Base-by-base conservation (phyloP, 2,797 vertebrate species). In the Momotus momota region DNA sequence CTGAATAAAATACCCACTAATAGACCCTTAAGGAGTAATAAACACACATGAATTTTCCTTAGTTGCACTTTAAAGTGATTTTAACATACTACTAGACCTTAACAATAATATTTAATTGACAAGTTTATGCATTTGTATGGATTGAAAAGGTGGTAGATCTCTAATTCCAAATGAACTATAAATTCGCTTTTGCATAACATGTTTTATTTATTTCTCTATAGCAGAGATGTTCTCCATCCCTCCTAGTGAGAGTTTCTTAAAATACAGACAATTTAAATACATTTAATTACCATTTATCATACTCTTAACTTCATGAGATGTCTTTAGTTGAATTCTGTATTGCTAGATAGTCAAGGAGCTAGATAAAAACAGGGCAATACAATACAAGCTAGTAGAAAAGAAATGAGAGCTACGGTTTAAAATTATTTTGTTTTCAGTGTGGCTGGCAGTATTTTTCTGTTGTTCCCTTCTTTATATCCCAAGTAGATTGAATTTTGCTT, bases 91-190 rank as follows among this genome's bases (percentile, higher is more conserved):
- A 98, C 98, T 98, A 98, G 98, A 97, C 98, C 98, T 98, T 98
- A 98, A 98, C 98, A 98, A 98, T 98, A 98, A 98, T 98, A 98
- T 98, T 98, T 98, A 98, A 98, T 98, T 98, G 98, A 98, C 98
- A 98, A 98, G 98, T 98, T 98, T 98, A 98, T 98, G 97, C 98
- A 98, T 98, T 97, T 98, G 97, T 98, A 98, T 98, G 98, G 97
- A 98, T 98, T 98, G 97, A 97, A 98, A 98, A 98, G 97, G 98
- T 98, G 93, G 97, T 98, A 98, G 96, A 98, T 97, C 97, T 98
- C 97, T 97, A 98, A 98, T 97, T 98, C 97, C 96, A 98, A 97
- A 98, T 98, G 97, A 98, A 98, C 97, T 97, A 98, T 98, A 98
- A 98, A 98, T 98, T 98, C 96, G 97, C 95, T 97, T 98, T 98